Conservation (phyloP, 1,140 invertebrate genomes). For the Plectrocnemia conspersa region DNA sequence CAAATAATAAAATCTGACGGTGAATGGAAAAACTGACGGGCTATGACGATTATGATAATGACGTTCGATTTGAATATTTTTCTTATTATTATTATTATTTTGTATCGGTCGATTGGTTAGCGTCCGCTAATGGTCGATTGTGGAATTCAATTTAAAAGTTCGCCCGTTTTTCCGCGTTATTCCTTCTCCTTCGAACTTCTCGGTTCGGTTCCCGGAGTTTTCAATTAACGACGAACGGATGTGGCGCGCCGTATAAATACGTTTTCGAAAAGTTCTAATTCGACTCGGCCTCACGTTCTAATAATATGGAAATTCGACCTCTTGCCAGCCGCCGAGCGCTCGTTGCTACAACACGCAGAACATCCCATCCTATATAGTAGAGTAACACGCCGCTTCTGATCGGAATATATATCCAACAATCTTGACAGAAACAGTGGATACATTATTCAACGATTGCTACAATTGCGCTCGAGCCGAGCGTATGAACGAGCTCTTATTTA, state of each 20-base stretch:
- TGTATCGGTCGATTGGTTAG: slow-evolving; percentile 11
- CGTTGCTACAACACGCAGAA: too few species aligned
- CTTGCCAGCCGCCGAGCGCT: too few species aligned
- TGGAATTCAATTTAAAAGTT: slow-evolving; percentile 27
- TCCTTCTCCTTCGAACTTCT: neutral
- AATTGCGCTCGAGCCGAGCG: too few species aligned
- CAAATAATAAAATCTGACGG: neutral
- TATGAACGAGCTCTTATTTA: too few species aligned
- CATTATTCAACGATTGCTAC: too few species aligned
- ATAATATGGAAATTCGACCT: slow-evolving; percentile 16
- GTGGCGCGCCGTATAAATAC: neutral
- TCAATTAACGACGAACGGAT: slow-evolving; percentile 21
- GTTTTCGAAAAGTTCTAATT: too few species aligned
- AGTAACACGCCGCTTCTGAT: too few species aligned
- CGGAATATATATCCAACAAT: too few species aligned
- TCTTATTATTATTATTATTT: too few species aligned
- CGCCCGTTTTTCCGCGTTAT: slow-evolving; percentile 9
- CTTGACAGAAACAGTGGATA: too few species aligned
- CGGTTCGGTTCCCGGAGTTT: slow-evolving; percentile 17
- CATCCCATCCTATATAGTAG: too few species aligned
- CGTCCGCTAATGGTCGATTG: slow-evolving; percentile 10
- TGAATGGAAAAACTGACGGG: neutral
- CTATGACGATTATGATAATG: slow-evolving; percentile 17
- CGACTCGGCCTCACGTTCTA: slow-evolving; percentile 4
- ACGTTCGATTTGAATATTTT: slow-evolving; percentile 10